Conservation (phyloP, 2,113 vertebrate species). For the Oncorhynchus clarkii region DNA sequence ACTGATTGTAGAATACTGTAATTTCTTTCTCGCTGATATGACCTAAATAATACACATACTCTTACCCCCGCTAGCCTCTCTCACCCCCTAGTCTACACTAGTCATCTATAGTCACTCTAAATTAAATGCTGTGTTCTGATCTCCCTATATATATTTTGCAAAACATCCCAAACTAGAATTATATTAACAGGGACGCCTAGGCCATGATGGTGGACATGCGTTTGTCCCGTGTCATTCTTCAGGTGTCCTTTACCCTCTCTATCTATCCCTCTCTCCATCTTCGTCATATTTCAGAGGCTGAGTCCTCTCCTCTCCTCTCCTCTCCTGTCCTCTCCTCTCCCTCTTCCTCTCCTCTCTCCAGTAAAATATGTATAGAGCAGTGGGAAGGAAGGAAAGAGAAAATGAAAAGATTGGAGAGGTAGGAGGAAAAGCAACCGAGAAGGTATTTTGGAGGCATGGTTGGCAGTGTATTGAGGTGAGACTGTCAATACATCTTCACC, state of each 20-base stretch:
- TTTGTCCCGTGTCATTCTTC: too few species aligned
- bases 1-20: neutral
- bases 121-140: too few species aligned
- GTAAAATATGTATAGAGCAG: neutral
- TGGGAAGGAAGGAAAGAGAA: neutral
- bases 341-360: neutral
- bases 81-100: too few species aligned
- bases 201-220: too few species aligned
- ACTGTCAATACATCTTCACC: slow-evolving; percentile 32
- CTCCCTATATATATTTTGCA: too few species aligned
- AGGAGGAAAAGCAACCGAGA: slow-evolving; percentile 14
- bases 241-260: too few species aligned
- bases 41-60: neutral
- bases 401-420: slow-evolving; percentile 4
- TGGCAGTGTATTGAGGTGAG: slow-evolving; percentile 1
- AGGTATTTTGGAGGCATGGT: neutral
- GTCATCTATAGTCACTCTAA: too few species aligned
- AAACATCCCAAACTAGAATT: too few species aligned
- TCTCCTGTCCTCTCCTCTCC: neutral
- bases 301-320: neutral
- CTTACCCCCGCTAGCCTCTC: neutral
- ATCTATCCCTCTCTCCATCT: neutral
- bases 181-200: too few species aligned
- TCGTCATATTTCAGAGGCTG: neutral
- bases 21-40: neutral